Evolutionary conservation across 2,113 vertebrate species (phyloP).

Genomic region (Rhynchomys soricoides): DNA sequence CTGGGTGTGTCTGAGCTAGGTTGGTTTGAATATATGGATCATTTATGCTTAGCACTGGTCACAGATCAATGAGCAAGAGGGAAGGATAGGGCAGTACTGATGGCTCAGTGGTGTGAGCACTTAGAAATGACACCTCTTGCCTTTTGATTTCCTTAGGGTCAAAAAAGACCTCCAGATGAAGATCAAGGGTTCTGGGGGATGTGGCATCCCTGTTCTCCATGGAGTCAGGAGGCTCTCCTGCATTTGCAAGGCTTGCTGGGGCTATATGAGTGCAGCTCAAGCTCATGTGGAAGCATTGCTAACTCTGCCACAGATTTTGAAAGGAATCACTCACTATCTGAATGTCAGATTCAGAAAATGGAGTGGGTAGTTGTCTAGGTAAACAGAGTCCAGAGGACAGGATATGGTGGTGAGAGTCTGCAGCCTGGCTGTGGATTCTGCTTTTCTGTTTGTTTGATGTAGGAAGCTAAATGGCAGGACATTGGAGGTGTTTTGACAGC

Average conservation of each 20-base stretch:
- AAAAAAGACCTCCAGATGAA: not conserved
- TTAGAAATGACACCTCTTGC: not conserved
- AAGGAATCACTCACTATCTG: not conserved
- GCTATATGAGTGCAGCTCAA: rapidly evolving
- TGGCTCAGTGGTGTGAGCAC: not conserved
- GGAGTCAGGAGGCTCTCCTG: not conserved
- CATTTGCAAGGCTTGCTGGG: rapidly evolving
- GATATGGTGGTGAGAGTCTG: rapidly evolving
- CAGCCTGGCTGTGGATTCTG: not conserved
- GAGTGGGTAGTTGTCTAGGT: not conserved
- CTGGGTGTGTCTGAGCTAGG: not conserved
- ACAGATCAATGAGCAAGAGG: not conserved
- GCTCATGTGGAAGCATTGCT: not conserved
- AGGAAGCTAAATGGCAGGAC: not conserved
- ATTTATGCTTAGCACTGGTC: not conserved
- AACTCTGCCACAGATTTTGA: not conserved
- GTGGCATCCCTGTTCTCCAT: not conserved
- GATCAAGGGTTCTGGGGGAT: not conserved
- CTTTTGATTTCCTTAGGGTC: not conserved
- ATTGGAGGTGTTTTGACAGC: too few species aligned
- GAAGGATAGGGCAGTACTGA: not conserved
- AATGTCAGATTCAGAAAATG: not conserved
- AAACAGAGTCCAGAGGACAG: not conserved
- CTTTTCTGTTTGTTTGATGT: not conserved
- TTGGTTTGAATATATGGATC: not conserved